A percentile compares a stretch with the other conserved stretches of the same genome.
Evolutionary conservation across 2,797 vertebrate genomes (phyloP).

Genomic region (Pantherophis vulpinus): DNA sequence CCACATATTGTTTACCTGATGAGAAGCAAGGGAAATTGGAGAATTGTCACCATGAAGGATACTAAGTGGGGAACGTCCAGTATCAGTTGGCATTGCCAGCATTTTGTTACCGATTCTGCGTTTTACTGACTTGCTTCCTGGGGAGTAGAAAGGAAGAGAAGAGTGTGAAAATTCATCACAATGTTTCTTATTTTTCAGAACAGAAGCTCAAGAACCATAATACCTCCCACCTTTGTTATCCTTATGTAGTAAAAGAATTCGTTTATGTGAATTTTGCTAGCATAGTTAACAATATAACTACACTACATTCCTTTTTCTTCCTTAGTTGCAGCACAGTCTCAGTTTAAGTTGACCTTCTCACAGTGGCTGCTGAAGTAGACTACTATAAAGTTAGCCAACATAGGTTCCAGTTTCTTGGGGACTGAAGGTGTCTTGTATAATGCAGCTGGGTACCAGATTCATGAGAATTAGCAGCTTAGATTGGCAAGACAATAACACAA

Average conservation of each 20-base stretch:
- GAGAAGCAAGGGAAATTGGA: constrained; percentile 73
- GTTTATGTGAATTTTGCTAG: background rate
- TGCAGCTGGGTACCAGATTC: background rate
- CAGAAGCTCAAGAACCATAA: background rate
- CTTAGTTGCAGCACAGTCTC: background rate
- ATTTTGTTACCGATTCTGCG: constrained; percentile 64
- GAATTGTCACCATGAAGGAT: constrained; percentile 81
- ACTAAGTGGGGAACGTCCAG: constrained; percentile 87
- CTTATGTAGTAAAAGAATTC: background rate
- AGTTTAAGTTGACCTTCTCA: background rate
- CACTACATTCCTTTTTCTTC: background rate
- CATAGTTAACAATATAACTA: background rate
- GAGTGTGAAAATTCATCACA: background rate
- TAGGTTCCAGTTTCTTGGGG: background rate
- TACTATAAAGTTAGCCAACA: background rate
- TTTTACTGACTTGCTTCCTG: constrained; percentile 57
- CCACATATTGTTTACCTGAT: constrained; percentile 66
- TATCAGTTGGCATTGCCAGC: constrained; percentile 39
- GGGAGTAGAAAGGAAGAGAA: background rate
- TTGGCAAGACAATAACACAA: background rate
- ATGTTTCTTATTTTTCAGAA: background rate
- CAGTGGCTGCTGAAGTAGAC: background rate
- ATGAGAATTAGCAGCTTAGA: background rate
- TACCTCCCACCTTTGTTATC: background rate
- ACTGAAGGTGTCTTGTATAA: background rate